A percentile compares a stretch with the other conserved stretches of the same genome.
These are phyloP conservation scores for Heliothis peltigera DNA, from an alignment of 2,888 invertebrate genomes.

Conservation along the genomic window DNA sequence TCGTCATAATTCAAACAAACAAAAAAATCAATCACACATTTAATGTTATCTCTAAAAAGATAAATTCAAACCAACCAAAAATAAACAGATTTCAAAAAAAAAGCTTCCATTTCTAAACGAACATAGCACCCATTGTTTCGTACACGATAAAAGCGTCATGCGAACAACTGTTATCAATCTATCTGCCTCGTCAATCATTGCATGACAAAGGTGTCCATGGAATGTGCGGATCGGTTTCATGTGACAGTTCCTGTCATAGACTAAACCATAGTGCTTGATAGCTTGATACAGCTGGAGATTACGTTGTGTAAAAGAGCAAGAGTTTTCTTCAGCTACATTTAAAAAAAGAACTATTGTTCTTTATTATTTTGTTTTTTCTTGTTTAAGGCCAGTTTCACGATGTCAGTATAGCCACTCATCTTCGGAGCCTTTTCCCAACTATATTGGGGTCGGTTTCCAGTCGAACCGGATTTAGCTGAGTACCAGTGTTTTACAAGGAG, in stretches of 20 bases:
- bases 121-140: neutral
- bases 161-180: constrained; percentile 18
- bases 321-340: neutral
- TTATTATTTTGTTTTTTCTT: too few relatives aligned
- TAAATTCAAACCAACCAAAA: neutral
- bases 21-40: too few relatives aligned
- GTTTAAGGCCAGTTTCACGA: too few relatives aligned
- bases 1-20: too few relatives aligned
- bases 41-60: too few relatives aligned
- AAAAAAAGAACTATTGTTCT: too few relatives aligned
- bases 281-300: neutral
- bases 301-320: neutral
- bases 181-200: constrained; percentile 38
- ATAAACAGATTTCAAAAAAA: neutral
- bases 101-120: neutral
- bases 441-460: too few relatives aligned
- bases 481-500: too few relatives aligned
- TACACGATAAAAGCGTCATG: neutral
- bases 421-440: too few relatives aligned
- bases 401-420: too few relatives aligned
- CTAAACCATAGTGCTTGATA: too few relatives aligned
- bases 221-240: constrained; percentile 15
- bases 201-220: constrained; percentile 10
- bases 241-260: neutral
- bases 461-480: too few relatives aligned